Evolutionary conservation across 2,797 vertebrate species (phyloP).

Genomic region (Amphiprion clarkii): DNA sequence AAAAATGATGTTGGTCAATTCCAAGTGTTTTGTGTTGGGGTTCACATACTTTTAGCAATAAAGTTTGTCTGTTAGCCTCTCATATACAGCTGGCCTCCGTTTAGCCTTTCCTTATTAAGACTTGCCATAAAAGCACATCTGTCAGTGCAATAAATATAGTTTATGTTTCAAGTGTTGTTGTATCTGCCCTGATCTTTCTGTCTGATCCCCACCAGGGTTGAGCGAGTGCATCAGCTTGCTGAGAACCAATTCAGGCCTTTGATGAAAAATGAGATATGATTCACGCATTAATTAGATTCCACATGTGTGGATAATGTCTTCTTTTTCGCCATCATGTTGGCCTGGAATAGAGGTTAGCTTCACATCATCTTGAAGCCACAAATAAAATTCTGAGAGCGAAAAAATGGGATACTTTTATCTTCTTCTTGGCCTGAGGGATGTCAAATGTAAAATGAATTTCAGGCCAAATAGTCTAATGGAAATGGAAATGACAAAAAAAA

Average conservation of each 20-base stretch:
- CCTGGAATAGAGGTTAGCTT: conserved; percentile 21
- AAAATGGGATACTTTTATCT: conserved; percentile 48
- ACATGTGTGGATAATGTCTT: conserved; percentile 30
- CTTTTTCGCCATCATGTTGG: conserved; percentile 15
- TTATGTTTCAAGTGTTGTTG: conserved; percentile 33
- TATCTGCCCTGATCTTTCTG: conserved; percentile 39
- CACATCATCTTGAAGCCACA: conserved; percentile 46
- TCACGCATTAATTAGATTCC: conserved; percentile 69
- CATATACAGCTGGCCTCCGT: not conserved
- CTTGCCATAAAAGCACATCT: not conserved
- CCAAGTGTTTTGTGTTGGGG: not conserved
- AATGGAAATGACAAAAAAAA: conserved; percentile 68
- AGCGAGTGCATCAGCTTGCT: conserved; percentile 43
- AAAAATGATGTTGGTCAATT: too few relatives aligned
- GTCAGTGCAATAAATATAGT: conserved; percentile 22
- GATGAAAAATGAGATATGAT: conserved; percentile 61
- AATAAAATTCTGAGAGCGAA: conserved; percentile 46
- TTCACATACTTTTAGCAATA: not conserved
- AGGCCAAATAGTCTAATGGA: conserved; percentile 70
- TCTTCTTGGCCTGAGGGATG: conserved; percentile 50
- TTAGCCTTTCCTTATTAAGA: conserved; percentile 4
- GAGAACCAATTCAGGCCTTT: conserved; percentile 48
- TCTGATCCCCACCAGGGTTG: conserved; percentile 36
- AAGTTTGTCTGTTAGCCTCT: not conserved
- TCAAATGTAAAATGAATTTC: conserved; percentile 67